Percentiles rank a stretch among this genome's conserved stretches.
phyloP scores from a whole-genome alignment of 2,888 invertebrate genomes.

The Pterostichus niger region DNA sequence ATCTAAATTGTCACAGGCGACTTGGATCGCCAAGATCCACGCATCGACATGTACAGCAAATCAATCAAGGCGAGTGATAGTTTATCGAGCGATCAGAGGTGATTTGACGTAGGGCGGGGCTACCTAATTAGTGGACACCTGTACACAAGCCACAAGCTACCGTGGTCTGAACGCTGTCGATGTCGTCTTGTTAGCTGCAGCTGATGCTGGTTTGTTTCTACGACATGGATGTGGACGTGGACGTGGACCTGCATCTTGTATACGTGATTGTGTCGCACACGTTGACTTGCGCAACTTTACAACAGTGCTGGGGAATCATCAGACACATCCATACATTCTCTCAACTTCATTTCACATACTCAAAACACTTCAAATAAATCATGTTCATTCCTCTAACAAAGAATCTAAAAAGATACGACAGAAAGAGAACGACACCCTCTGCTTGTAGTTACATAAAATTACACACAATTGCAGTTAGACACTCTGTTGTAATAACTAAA shows the following conservation, averaged over 20 bases:
- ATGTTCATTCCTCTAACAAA: no score
- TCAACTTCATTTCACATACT: no score
- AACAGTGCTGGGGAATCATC: no score
- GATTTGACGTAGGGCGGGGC: slow-evolving; percentile 60
- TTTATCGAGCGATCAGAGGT: slow-evolving; percentile 50
- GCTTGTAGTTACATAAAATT: no score
- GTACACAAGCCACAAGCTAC: slow-evolving; percentile 60
- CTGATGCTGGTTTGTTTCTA: not conserved
- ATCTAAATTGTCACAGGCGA: slow-evolving; percentile 45
- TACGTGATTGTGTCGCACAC: slow-evolving; percentile 10
- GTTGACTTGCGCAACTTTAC: not conserved
- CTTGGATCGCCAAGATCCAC: slow-evolving; percentile 24
- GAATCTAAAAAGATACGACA: no score
- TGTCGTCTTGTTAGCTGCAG: slow-evolving; percentile 31
- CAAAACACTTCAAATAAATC: no score
- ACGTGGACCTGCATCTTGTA: slow-evolving; percentile 13
- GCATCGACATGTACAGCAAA: slow-evolving; percentile 57
- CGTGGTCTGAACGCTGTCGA: slow-evolving; percentile 35
- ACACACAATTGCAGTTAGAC: no score
- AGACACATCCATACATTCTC: no score
- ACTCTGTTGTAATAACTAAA: no score
- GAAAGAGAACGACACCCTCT: no score
- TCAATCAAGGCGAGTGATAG: slow-evolving; percentile 56
- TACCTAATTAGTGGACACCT: slow-evolving; percentile 66
- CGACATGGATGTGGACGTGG: not conserved